Conservation (phyloP, 2,797 vertebrate species). For the Paramormyrops hopkinsi region DNA sequence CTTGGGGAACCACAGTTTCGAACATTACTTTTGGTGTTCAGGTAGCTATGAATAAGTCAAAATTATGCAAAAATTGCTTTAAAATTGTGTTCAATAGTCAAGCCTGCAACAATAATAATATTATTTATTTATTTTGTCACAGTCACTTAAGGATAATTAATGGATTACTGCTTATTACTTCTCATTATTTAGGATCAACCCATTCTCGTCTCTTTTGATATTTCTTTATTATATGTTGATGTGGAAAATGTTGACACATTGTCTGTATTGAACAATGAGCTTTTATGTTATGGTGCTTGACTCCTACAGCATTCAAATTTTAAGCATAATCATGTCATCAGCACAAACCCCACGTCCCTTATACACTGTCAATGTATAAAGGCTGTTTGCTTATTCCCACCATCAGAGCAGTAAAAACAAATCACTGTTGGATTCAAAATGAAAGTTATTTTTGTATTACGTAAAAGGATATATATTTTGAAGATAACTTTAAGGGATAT, state of each 20-base stretch:
- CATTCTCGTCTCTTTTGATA: background rate
- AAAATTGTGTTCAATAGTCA: background rate
- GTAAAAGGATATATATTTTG: constrained; percentile 6
- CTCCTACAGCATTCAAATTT: background rate
- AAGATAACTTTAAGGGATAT: background rate
- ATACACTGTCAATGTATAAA: background rate
- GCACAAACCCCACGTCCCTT: background rate
- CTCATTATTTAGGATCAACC: background rate
- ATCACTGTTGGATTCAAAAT: background rate
- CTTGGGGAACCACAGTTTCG: background rate
- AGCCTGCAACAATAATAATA: background rate
- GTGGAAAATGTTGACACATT: background rate
- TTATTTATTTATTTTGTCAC: background rate
- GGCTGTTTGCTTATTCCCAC: background rate
- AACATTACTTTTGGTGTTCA: background rate
- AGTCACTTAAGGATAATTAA: background rate
- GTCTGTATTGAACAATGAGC: background rate
- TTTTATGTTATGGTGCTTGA: background rate
- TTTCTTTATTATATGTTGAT: background rate
- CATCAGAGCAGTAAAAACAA: background rate
- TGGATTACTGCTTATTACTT: background rate
- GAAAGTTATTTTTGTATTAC: constrained; percentile 1
- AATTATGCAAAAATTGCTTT: background rate
- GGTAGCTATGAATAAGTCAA: background rate
- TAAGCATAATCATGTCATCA: background rate